These are phyloP conservation scores for Branchellion lobata DNA, from an alignment of 2,888 invertebrate genomes.

Conservation along the genomic window DNA sequence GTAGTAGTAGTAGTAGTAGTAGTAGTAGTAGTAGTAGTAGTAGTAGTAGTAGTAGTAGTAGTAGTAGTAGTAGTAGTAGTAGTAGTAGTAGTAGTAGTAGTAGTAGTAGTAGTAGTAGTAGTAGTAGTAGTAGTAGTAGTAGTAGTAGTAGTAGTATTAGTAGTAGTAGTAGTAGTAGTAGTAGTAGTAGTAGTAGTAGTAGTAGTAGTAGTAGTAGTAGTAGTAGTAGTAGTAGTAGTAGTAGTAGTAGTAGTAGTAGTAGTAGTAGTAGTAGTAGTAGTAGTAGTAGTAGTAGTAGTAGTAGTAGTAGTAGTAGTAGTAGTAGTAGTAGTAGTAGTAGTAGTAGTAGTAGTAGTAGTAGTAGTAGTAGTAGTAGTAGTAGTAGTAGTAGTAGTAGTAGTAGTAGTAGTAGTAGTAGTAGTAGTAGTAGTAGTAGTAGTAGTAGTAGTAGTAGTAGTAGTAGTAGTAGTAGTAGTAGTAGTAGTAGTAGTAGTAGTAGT, in stretches of 20 bases:
- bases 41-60: constrained; percentile 21
- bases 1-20: constrained; percentile 22
- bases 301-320: constrained; percentile 22
- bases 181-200: constrained; percentile 15
- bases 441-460: constrained; percentile 39
- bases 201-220: constrained; percentile 19
- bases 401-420: constrained; percentile 21
- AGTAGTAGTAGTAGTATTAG: constrained; percentile 18
- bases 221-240: constrained; percentile 21
- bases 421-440: constrained; percentile 22
- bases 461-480: constrained; percentile 25
- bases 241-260: constrained; percentile 22
- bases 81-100: constrained; percentile 22
- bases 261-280: constrained; percentile 22
- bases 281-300: constrained; percentile 21
- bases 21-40: constrained; percentile 22
- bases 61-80: constrained; percentile 22
- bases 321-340: constrained; percentile 19
- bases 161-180: constrained; percentile 28
- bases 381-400: constrained; percentile 22
- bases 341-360: constrained; percentile 17
- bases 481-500: constrained; percentile 3
- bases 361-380: constrained; percentile 22
- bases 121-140: constrained; percentile 22
- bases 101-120: constrained; percentile 21